Base-by-base conservation (phyloP, 2,888 invertebrate species). In the Perizoma affinitatum region DNA sequence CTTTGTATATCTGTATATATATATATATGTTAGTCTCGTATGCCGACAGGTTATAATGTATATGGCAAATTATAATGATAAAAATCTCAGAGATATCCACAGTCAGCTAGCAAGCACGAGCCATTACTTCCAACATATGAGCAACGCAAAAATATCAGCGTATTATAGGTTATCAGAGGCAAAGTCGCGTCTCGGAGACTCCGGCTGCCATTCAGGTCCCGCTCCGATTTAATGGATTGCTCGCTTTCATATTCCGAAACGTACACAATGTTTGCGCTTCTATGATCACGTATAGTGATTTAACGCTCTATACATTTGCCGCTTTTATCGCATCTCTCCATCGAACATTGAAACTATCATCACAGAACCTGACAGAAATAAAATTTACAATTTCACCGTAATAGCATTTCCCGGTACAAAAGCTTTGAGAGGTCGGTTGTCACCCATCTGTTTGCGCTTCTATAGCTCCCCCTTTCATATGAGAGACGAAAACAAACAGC, bases 121-220 rank as follows among this genome's bases (percentile, higher is more conserved):
- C 88, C 90, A 91, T 92, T 92, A 92, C 92, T 91, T 90, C 88
- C 92, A 87, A 91, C 90, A 88, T 92, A 91, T 92, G 91, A 91
- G 90, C 89, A 90, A 87, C 86, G 89, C 88, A 90, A 89, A 91
- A 92, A 92, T 92, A 92, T 91, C 90, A 87, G 87, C 86, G 91
- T 88, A 91, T 91, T 91, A 90, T 87, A 84, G 90, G 88, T 90
- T 91, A 90, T 91, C 90, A 91, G 87, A 88, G 82, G 82, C 84
- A 79, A 70, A 84, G 88, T 82, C 88, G 80, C 85, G 87, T 88
- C 89, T 87, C 84, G 73, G 82, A 79, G 82, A 75, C 80, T 78
- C 78, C 80, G 78, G 76, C 77, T 79, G 80, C 83, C 84, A 88
- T 88, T 88, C 87, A 87, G 78, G 81, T 82, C 84, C 78, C 83